Conservation (phyloP, 2,888 invertebrate species). For the Merodon equestris region DNA sequence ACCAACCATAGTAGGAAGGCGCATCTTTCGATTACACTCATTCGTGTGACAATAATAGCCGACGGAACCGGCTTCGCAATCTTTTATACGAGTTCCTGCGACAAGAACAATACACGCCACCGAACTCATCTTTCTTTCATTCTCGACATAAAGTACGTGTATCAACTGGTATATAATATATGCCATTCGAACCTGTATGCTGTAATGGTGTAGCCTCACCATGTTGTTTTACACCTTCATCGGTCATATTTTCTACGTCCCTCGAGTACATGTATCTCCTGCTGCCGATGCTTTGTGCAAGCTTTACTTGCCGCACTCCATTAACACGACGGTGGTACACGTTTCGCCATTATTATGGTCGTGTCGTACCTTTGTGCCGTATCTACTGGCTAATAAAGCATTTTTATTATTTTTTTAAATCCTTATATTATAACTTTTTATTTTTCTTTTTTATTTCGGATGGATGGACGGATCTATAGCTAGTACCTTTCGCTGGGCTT, state of each 20-base stretch:
- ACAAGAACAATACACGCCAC: slow-evolving; percentile 34
- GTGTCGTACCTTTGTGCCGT: slow-evolving; percentile 56
- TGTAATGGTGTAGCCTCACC: slow-evolving; percentile 38
- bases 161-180: background rate
- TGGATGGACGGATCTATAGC: too few species aligned
- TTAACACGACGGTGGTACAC: slow-evolving; percentile 55
- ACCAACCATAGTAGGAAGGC: background rate
- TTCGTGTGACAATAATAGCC: slow-evolving; percentile 50
- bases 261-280: slow-evolving; percentile 17
- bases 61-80: slow-evolving; percentile 48
- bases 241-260: background rate
- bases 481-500: slow-evolving; percentile 18
- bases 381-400: slow-evolving; percentile 64
- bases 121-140: background rate
- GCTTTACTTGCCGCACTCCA: slow-evolving; percentile 66
- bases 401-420: slow-evolving; percentile 42
- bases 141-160: background rate
- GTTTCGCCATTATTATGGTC: slow-evolving; percentile 61
- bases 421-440: slow-evolving; percentile 20
- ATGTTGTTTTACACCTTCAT: slow-evolving; percentile 53
- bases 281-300: slow-evolving; percentile 43
- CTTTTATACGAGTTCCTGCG: slow-evolving; percentile 20
- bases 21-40: slow-evolving; percentile 36
- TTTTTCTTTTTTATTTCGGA: slow-evolving; percentile 7
- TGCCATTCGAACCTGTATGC: slow-evolving; percentile 1